phyloP scores from a whole-genome alignment of 1,140 invertebrate species.

The Drosophila fuyamai region DNA sequence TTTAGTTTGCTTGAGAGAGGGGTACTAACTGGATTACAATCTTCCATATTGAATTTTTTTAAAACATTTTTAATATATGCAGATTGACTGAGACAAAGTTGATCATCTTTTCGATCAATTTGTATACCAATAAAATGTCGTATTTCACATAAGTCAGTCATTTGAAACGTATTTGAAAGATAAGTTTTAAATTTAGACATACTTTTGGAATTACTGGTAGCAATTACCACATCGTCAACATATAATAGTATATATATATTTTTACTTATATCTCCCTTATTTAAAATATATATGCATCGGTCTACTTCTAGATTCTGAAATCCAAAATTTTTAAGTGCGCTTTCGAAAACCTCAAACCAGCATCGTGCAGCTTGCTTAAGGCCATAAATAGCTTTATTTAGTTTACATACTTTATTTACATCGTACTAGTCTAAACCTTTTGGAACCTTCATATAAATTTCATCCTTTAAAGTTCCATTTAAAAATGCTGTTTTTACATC shows the following conservation, averaged over 20 bases:
- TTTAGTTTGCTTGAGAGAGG: conserved; percentile 56
- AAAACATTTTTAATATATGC: too few relatives aligned
- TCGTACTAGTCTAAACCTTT: not conserved
- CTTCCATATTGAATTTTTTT: conserved; percentile 10
- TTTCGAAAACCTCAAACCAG: too few relatives aligned
- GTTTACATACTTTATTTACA: conserved; percentile 17
- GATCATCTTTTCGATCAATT: conserved; percentile 9
- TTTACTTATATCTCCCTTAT: conserved; percentile 35
- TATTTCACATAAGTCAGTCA: conserved; percentile 16
- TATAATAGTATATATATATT: conserved; percentile 58
- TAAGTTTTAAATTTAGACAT: conserved; percentile 59
- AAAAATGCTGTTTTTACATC: conserved; percentile 6
- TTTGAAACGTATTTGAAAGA: conserved; percentile 11
- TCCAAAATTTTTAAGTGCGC: too few relatives aligned
- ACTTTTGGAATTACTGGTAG: conserved; percentile 33
- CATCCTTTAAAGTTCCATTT: conserved; percentile 7
- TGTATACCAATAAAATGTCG: conserved; percentile 6
- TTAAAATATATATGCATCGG: conserved; percentile 20
- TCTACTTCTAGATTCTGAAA: conserved; percentile 12
- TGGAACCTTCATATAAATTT: conserved; percentile 15
- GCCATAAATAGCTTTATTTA: conserved; percentile 24
- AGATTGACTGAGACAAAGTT: too few relatives aligned
- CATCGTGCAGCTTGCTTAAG: conserved; percentile 19
- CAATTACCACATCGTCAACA: conserved; percentile 60
- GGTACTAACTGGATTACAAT: conserved; percentile 20